Evolutionary conservation across 2,888 invertebrate species (phyloP), one percentile per base, ranked within the genome.

Genomic region (Drosophila flavopinicola): DNA sequence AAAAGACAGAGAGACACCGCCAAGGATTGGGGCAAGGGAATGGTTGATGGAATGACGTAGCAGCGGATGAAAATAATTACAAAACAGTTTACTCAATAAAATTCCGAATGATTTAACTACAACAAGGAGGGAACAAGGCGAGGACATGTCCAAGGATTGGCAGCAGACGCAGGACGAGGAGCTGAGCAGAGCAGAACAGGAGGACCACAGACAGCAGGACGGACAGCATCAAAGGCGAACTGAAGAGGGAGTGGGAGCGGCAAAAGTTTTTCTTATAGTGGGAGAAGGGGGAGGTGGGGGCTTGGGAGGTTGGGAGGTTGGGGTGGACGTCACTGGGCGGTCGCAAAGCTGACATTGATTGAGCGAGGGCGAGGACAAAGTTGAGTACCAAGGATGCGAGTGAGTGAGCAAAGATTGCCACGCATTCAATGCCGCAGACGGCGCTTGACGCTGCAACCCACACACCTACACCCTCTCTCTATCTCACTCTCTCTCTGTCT

Each of bases 71-170:
- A 78, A 84, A 82, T 82, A 82, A 82, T 82, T 84, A 78, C 70
- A 75, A 84, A 82, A 73, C 80, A 80, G 80, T 82, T 82, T 82
- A 78, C 78, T 75, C 73, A 78, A 84, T 84, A 78, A 82, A 80
- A 84, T 75, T 78, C 73, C 78, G 52, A 80, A 75, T 80, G 84
- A 80, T 80, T 80, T 75, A 80, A 74, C 77, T 71, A 74, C 72
- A 69, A 68, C 61, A 64, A 72, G 35, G 44, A 63, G 37, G 35
- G 38, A 39, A 54, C 69, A 65, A 44, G 33, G 41, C 56, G 47
- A 49, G 38, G 45, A 63, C 37, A 65, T 44, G 56, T 35, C 37
- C 23, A 20, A 33, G 45, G 49, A 41, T 41, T 45, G 30, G 38
- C n/a, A 38, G 39, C 3, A 44, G 7, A 10, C 5, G 33, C 6